These are phyloP conservation scores for Melolontha melolontha DNA, from an alignment of 2,888 invertebrate species.

Conservation along the genomic window DNA sequence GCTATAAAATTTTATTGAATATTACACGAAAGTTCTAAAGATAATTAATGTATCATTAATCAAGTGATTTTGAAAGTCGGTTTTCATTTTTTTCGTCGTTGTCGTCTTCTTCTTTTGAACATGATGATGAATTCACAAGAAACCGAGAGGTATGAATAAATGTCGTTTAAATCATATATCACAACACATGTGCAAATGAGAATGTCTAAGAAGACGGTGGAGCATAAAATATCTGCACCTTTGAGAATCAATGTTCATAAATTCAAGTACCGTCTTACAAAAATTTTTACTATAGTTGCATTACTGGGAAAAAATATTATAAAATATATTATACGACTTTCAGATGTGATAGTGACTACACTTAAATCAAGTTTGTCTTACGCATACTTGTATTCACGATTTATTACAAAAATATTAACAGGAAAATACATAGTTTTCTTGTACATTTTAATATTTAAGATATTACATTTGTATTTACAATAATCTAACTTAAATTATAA, in stretches of 20 bases:
- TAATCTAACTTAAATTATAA: no score
- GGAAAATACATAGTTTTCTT: no score
- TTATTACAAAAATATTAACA: background rate
- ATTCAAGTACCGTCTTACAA: constrained; percentile 48
- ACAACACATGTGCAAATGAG: constrained; percentile 53
- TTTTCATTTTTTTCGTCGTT: constrained; percentile 13
- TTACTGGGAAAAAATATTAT: constrained; percentile 37
- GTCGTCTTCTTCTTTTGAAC: constrained; percentile 9
- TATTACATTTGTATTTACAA: no score
- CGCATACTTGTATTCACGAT: constrained; percentile 1
- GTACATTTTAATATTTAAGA: no score
- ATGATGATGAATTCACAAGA: constrained; percentile 38
- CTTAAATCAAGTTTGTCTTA: constrained; percentile 15
- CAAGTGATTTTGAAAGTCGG: constrained; percentile 42
- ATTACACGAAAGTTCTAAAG: constrained; percentile 45
- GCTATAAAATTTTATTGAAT: constrained; percentile 48
- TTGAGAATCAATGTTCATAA: constrained; percentile 53
- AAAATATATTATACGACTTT: constrained; percentile 28
- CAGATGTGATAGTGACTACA: background rate
- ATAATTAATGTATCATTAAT: constrained; percentile 52
- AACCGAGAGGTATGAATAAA: constrained; percentile 47
- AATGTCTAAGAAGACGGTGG: constrained; percentile 50
- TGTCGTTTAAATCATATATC: constrained; percentile 53
- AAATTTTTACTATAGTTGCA: constrained; percentile 47
- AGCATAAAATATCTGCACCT: constrained; percentile 52